These are phyloP conservation scores for Drosophila meridionalis DNA, from an alignment of 2,888 invertebrate species.

Conservation along the genomic window DNA sequence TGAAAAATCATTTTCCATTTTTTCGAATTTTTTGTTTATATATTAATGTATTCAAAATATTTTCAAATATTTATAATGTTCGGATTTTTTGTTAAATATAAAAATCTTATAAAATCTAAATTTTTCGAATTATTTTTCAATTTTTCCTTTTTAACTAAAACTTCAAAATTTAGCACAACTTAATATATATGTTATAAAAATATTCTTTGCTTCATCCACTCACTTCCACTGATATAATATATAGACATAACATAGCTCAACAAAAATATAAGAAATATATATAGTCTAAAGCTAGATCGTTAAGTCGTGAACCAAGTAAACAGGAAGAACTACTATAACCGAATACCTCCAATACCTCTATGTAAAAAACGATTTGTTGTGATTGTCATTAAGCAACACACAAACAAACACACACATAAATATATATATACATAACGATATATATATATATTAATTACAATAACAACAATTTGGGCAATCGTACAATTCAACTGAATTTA, in stretches of 20 bases:
- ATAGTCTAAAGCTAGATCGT: conserved; percentile 34
- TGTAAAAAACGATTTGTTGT: conserved; percentile 75
- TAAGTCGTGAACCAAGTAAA: conserved; percentile 79
- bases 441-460: conserved; percentile 26
- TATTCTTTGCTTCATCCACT: conserved; percentile 6
- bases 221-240: conserved; percentile 13
- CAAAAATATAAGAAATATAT: conserved; percentile 11
- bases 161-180: no score
- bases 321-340: conserved; percentile 83
- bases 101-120: no score
- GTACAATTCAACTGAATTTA: conserved; percentile 80
- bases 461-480: conserved; percentile 73
- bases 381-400: conserved; percentile 69
- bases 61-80: no score
- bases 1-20: no score
- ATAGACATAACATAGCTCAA: conserved; percentile 33
- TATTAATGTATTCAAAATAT: no score
- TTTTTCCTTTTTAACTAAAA: no score
- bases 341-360: conserved; percentile 85
- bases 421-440: conserved; percentile 28
- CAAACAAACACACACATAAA: conserved; percentile 26
- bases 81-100: no score
- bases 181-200: no score
- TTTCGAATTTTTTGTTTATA: no score
- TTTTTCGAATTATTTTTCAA: neutral